Evolutionary conservation across 2,888 invertebrate genomes (phyloP).

Genomic region (Axea sp.): DNA sequence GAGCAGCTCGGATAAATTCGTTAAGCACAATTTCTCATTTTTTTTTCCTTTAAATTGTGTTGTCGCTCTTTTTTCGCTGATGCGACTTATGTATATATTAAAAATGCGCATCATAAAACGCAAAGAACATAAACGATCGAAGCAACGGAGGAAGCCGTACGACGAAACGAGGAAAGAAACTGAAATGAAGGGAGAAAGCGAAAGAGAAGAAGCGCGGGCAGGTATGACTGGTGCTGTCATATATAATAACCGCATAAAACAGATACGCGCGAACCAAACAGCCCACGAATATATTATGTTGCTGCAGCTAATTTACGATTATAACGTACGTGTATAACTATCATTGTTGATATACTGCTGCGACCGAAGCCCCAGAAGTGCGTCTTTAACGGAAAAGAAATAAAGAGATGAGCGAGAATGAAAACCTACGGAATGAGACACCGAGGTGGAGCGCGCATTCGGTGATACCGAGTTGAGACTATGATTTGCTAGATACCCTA

Average conservation of each 20-base stretch:
- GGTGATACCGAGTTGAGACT: constrained; percentile 35
- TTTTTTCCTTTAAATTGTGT: constrained; percentile 31
- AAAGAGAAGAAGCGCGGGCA: constrained; percentile 64
- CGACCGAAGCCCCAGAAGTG: constrained; percentile 65
- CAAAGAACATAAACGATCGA: constrained; percentile 43
- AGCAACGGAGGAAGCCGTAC: constrained; percentile 26
- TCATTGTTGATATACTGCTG: constrained; percentile 80
- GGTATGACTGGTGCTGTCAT: constrained; percentile 79
- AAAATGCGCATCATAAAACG: constrained; percentile 49
- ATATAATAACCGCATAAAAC: constrained; percentile 80
- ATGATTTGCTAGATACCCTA: constrained; percentile 46
- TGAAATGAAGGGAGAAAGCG: constrained; percentile 11
- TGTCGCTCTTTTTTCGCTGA: constrained; percentile 24
- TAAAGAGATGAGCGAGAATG: constrained; percentile 33
- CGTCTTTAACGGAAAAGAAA: constrained; percentile 65
- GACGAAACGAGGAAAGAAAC: constrained; percentile 11
- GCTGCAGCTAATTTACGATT: constrained; percentile 79
- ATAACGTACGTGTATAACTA: constrained; percentile 80
- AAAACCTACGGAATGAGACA: constrained; percentile 35
- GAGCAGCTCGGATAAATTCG: constrained; percentile 25
- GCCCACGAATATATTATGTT: constrained; percentile 79
- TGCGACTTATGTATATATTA: constrained; percentile 27
- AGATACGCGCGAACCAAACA: constrained; percentile 77
- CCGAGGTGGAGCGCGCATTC: constrained; percentile 5
- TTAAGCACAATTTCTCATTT: constrained; percentile 37